phyloP scores from a whole-genome alignment of 2,797 vertebrate genomes.

The Podarcis siculus region DNA sequence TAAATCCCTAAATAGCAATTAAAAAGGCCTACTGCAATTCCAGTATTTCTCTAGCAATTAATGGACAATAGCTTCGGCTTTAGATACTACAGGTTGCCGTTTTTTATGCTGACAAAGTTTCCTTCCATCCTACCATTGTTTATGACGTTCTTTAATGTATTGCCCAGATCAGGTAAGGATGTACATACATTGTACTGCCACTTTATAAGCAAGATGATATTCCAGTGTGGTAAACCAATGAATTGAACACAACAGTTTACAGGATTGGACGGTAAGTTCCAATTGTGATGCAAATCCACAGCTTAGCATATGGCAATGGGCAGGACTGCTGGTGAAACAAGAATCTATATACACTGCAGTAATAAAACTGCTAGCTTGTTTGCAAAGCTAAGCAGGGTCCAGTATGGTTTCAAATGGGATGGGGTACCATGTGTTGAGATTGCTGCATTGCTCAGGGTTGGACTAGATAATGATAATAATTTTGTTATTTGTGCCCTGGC shows the following conservation, averaged over 20 bases:
- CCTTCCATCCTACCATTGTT: slow-evolving; percentile 46
- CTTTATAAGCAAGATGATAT: neutral
- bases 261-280: neutral
- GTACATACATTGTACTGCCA: neutral
- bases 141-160: slow-evolving; percentile 53
- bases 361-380: too few relatives aligned
- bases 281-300: neutral
- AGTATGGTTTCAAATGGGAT: too few relatives aligned
- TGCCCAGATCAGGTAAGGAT: neutral
- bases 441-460: too few relatives aligned
- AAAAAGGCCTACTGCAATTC: slow-evolving; percentile 71
- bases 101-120: slow-evolving; percentile 67
- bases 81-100: slow-evolving; percentile 54
- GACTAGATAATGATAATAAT: too few relatives aligned
- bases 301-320: neutral
- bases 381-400: too few relatives aligned
- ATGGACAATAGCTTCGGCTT: slow-evolving; percentile 67
- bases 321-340: too few relatives aligned
- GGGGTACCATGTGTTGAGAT: too few relatives aligned
- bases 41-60: slow-evolving; percentile 64
- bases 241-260: neutral
- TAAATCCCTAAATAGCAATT: slow-evolving; percentile 73
- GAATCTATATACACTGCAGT: neutral
- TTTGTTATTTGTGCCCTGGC: too few relatives aligned
- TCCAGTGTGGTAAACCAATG: neutral